Conservation (phyloP, 2,797 vertebrate species). For the Buphagus erythrorhynchus region DNA sequence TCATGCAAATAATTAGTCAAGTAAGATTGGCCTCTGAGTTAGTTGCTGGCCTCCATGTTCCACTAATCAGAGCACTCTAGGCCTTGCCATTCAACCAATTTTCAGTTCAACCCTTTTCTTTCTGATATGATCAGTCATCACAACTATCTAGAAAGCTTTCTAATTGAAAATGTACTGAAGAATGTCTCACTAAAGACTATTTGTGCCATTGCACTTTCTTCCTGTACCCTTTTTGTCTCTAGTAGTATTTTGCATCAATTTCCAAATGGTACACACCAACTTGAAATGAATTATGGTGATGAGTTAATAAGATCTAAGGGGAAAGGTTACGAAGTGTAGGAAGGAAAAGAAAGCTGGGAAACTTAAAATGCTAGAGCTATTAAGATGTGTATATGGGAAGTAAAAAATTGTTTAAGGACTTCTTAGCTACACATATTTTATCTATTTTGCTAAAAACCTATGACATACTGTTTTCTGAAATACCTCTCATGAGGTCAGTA, state of each 20-base stretch:
- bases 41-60: not conserved
- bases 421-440: not conserved
- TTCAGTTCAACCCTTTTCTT: not conserved
- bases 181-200: not conserved
- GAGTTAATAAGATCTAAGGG: not conserved
- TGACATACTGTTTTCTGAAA: not conserved
- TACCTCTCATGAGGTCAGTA: not conserved
- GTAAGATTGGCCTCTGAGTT: not conserved
- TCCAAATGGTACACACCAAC: not conserved
- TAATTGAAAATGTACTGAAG: not conserved
- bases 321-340: fast-evolving
- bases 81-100: not conserved
- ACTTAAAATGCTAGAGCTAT: not conserved
- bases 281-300: not conserved
- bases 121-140: not conserved
- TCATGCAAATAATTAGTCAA: not conserved
- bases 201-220: not conserved
- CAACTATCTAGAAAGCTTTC: not conserved
- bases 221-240: not conserved
- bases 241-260: not conserved
- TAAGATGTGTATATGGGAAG: not conserved
- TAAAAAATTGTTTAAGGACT: not conserved
- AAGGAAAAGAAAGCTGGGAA: not conserved
- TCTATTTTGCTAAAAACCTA: not conserved
- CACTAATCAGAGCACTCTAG: not conserved